phyloP scores from a whole-genome alignment of 2,797 vertebrate genomes.

The Gila robusta region DNA sequence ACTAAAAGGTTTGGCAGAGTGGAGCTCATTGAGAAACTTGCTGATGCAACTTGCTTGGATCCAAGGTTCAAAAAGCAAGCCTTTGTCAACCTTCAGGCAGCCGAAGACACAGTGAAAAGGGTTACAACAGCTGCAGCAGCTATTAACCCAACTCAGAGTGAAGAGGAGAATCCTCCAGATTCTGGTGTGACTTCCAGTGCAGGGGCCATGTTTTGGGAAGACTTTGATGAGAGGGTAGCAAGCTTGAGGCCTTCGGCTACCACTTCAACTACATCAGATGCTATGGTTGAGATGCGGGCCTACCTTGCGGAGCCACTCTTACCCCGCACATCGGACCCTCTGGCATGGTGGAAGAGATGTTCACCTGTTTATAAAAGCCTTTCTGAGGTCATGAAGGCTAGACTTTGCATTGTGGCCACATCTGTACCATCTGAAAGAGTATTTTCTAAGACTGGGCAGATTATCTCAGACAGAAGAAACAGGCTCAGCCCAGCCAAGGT shows the following conservation, averaged over 20 bases:
- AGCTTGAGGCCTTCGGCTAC: conserved; percentile 13
- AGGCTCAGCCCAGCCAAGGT: too few species aligned
- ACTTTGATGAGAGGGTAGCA: conserved; percentile 32
- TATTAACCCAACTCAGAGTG: background rate
- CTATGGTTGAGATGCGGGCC: conserved; percentile 35
- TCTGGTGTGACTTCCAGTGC: background rate
- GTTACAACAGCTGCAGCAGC: conserved; percentile 24
- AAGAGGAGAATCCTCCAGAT: too few species aligned
- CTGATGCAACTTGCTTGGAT: conserved; percentile 28
- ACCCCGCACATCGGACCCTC: background rate
- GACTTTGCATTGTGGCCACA: too few species aligned
- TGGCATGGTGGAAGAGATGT: too few species aligned
- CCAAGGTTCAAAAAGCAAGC: conserved; percentile 27
- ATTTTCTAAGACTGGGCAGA: too few species aligned
- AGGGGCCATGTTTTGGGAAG: conserved; percentile 25
- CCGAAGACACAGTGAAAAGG: conserved; percentile 9
- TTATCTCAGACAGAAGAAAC: too few species aligned
- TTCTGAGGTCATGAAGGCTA: too few species aligned
- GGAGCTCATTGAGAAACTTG: conserved; percentile 2
- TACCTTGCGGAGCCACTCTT: conserved; percentile 20
- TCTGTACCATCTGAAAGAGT: too few species aligned
- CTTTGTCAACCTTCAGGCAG: background rate
- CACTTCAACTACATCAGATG: background rate
- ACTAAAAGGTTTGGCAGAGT: too few species aligned
- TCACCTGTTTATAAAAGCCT: too few species aligned